A percentile compares a stretch with the other conserved stretches of the same genome.
Evolutionary conservation across 2,113 vertebrate genomes (phyloP).

Genomic region (Machaerirhynchus nigripectus): DNA sequence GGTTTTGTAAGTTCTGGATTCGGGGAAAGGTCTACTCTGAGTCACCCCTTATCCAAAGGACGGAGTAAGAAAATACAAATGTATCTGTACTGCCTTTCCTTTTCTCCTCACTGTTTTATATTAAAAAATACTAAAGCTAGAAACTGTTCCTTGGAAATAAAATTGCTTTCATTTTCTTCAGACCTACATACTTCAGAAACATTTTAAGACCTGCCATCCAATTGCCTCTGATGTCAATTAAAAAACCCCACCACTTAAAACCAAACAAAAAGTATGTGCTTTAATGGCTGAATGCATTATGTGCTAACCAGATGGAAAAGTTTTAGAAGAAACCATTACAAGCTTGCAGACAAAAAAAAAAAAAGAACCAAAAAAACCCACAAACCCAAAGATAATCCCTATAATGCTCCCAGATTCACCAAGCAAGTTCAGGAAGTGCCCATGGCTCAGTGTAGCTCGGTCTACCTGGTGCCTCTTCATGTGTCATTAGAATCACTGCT

Average conservation of each 20-base stretch:
- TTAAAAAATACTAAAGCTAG: not conserved
- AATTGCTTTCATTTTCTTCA: not conserved
- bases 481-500: not conserved
- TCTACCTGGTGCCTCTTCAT: not conserved
- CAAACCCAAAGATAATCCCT: not conserved
- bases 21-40: not conserved
- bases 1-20: not conserved
- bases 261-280: not conserved
- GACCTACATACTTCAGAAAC: not conserved
- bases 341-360: slow-evolving; percentile 63
- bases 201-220: not conserved
- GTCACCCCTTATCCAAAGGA: not conserved
- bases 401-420: not conserved
- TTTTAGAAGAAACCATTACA: not conserved
- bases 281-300: slow-evolving; percentile 23
- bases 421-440: slow-evolving; percentile 50
- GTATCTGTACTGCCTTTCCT: not conserved
- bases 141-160: not conserved
- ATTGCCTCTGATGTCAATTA: not conserved
- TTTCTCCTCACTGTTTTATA: not conserved
- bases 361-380: not conserved
- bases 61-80: not conserved
- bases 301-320: not conserved
- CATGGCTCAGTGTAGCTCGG: slow-evolving; percentile 8
- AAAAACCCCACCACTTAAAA: not conserved